These are phyloP conservation scores for Scaptomyza cyrtandrae DNA, from an alignment of 2,888 invertebrate species.

Conservation along the genomic window DNA sequence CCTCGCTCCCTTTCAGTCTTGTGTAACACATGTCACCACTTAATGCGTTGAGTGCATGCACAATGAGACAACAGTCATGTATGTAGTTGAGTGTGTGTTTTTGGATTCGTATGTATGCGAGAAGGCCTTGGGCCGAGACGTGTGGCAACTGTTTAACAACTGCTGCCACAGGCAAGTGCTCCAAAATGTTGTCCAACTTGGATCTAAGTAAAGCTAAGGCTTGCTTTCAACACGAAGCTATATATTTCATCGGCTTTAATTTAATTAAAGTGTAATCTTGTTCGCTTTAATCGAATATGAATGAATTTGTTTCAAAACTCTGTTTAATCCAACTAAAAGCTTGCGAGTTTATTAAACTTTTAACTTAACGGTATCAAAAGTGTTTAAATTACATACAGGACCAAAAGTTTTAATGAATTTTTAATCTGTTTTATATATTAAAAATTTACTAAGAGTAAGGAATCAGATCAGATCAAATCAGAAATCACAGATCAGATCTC, in stretches of 20 bases:
- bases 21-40: slow-evolving; percentile 75
- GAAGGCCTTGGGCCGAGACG: slow-evolving; percentile 17
- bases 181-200: slow-evolving; percentile 20
- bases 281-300: not conserved
- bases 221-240: not conserved
- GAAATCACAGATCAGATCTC: too few species aligned
- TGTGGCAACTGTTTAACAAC: slow-evolving; percentile 26
- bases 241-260: not conserved
- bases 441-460: too few species aligned
- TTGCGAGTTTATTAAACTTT: too few species aligned
- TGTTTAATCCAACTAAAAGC: too few species aligned
- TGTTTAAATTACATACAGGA: too few species aligned
- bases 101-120: not conserved
- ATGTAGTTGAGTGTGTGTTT: not conserved
- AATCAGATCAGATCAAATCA: too few species aligned
- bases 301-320: too few species aligned
- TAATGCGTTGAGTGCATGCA: slow-evolving; percentile 76
- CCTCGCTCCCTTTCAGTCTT: slow-evolving; percentile 37
- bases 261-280: not conserved
- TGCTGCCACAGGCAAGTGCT: slow-evolving; percentile 45
- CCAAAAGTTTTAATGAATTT: too few species aligned
- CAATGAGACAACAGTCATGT: slow-evolving; percentile 60
- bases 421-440: too few species aligned
- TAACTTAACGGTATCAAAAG: too few species aligned
- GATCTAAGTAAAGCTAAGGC: slow-evolving; percentile 1